Base-by-base conservation (phyloP, 1,140 invertebrate genomes). In the Ylistrum balloti region DNA sequence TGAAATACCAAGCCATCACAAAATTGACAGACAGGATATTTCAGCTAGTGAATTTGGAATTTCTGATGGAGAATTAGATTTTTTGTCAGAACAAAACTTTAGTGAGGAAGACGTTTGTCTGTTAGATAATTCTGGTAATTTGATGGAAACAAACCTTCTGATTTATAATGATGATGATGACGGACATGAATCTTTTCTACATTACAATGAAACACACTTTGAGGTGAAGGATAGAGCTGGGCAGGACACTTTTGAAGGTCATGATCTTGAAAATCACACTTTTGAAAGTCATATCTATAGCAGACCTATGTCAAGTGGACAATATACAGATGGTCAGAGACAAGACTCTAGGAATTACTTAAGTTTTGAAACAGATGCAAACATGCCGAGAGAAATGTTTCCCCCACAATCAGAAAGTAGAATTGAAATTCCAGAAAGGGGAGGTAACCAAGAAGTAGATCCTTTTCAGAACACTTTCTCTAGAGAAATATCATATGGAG, bases 391-490 rank as follows among this genome's bases (percentile, higher is more conserved):
- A 74, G 22, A 74, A 74, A 74, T 74, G 56, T 28, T 28, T 28
- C 56, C 56, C 3, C 2, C 22, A 1, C 22, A 11, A 74, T 28
- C 56, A 74, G 9, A 74, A 1, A 28, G 11, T 28, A 74, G 56
- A 11, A 28, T 9, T 5, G 22, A 74, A 17, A n/a, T 74, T 74
- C n/a, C 56, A 17, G n/a, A 28, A 28, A 74, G 56, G 56, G 56
- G 56, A 28, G 56, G 56, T 28, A 74, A 74, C 56, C 56, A 22
- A 5, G 56, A 74, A 74, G 17, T n/a, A 2, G 28, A 74, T 28
- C 56, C 56, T 74, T 74, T 74, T 28, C 0, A 28, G 56, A 74
- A 74, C 56, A 74, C 56, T 74, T 74, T 74, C 56, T 74, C 56
- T 28, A n/a, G 28, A 2, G 56, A 74, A 74, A 74, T 74, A 74